Evolutionary conservation across 2,888 invertebrate genomes (phyloP), one percentile per base, ranked within the genome.

Genomic region (Noctua pronuba): DNA sequence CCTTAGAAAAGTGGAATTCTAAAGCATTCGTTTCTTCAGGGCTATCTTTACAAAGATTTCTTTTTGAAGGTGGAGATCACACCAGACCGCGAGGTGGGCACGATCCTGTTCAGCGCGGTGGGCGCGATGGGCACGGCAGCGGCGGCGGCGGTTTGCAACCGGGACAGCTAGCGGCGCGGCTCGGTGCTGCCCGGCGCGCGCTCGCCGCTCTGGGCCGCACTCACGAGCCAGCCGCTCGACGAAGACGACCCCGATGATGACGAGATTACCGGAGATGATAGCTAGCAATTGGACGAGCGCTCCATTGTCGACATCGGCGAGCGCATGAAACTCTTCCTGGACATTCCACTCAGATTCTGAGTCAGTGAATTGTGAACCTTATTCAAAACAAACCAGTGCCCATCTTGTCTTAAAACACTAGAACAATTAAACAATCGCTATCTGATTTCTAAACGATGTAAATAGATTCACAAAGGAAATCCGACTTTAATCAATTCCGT

Each of bases 151-250:
- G 85, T 91, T 71, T 93, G 93, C 83, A 93, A 97, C 58, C 96
- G 97, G 77, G 97, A 97, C 94, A 98, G 98, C 95, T 96, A 96
- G 96, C 96, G 96, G 88, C 96, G 96, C 85, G 96, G 95, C 92
- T 96, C 96, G 88, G 95, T 94, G 90, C 95, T 93, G 93, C 94
- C 95, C 85, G 96, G 96, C 82, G 96, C 96, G 18, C 95, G 96
- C 90, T 98, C 98, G 84, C 98, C 98, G 71, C 97, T 98, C 86
- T 98, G 98, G 98, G 98, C 98, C 73, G 98, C 98, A 73, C 97
- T 98, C 89, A 98, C 98, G 75, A 98, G 98, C 90, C 98, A 98
- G 91, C 96, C 95, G 10, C 93, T 96, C 18, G 96, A 96, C 89
- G 95, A 95, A 77, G 95, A 95, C 81, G 93, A 92, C 66, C 75